Evolutionary conservation across 2,797 vertebrate genomes (phyloP), one percentile per base, ranked within the genome.

Genomic region (Cuculus canorus): DNA sequence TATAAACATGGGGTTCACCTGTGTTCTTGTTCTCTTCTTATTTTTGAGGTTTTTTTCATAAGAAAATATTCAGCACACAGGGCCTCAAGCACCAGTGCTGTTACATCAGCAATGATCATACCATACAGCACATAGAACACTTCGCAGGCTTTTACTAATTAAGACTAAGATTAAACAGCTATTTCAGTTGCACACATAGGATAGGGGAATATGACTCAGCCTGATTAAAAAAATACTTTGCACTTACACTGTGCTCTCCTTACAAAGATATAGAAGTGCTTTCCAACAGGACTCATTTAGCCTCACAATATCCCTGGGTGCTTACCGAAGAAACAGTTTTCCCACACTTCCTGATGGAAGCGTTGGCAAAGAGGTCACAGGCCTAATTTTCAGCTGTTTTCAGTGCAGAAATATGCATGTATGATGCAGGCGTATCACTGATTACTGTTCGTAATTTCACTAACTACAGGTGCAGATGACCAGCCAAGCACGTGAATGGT

Each of bases 311-410:
- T 82, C 70, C 43, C 41, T 84, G 66, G 45, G 35, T 90, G 57
- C 86, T 91, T 69, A 86, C 37, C 82, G 83, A 76, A 94, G 39
- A 78, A 92, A 84, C 7, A 37, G 77, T 84, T 92, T 94, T 43
- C 73, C 43, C 32, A 39, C 63, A 41, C 45, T 92, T 92, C 57
- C 39, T 70, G 45, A 27, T 4, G 88, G 86, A 91, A 95, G 88
- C 63, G 60, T 16, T 92, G 83, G 39, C 81, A 84, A 91, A 76
- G 70, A 33, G 11, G 43, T 54, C 7, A 2, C 17, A 84, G 54
- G 28, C 11, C 17, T 0, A 33, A 56, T 84, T 88, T 91, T 93
- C 69, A 86, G 43, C 65, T 88, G 23, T 43, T 69, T 93, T 93
- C 64, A 77, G 66, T 30, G 28, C 52, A 88, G 80, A 88, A 93